These are phyloP conservation scores for Dasyprocta punctata DNA, from an alignment of 2,113 vertebrate species.

Conservation along the genomic window DNA sequence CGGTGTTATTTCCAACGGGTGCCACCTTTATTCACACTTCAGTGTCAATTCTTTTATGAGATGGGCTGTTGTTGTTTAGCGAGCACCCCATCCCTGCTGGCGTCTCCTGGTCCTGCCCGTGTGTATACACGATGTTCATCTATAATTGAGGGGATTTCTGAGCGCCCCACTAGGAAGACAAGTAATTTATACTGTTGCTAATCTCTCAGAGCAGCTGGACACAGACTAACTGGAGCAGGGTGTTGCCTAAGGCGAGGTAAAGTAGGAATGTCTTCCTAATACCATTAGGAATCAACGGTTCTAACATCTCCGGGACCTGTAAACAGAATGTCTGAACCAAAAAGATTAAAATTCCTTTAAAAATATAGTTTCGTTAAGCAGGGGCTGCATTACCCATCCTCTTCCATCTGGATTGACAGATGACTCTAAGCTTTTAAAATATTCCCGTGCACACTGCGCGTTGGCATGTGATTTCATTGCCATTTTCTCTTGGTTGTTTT, in stretches of 20 bases:
- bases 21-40: background rate
- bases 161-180: background rate
- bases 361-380: background rate
- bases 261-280: background rate
- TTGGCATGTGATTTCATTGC: background rate
- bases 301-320: background rate
- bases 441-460: background rate
- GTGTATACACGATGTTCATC: background rate
- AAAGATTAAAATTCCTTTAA: conserved; percentile 16
- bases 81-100: background rate
- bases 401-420: conserved; percentile 38
- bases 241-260: background rate
- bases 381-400: background rate
- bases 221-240: background rate
- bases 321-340: conserved; percentile 13
- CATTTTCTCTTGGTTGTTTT: background rate
- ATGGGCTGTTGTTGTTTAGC: background rate
- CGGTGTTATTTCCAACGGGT: background rate
- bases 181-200: background rate
- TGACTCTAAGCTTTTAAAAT: conserved; percentile 35
- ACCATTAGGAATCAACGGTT: background rate
- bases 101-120: background rate
- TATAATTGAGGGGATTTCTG: background rate
- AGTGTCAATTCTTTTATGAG: no score
- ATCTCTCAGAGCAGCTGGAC: background rate